These are phyloP conservation scores for Hypomecis punctinalis DNA, from an alignment of 2,888 invertebrate genomes.

Conservation along the genomic window DNA sequence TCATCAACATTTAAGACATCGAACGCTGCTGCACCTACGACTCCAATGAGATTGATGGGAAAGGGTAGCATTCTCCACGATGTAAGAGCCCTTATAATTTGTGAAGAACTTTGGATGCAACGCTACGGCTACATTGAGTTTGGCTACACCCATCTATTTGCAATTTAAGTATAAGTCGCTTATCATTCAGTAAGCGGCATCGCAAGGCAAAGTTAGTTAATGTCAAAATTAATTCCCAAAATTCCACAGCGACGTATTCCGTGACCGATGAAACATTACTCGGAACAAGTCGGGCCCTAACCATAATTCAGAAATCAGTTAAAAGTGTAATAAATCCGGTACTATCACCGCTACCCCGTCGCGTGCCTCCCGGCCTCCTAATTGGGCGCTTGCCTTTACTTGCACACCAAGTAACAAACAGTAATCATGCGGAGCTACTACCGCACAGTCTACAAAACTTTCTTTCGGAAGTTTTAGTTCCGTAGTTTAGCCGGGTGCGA, in stretches of 20 bases:
- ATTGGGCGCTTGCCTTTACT: constrained; percentile 12
- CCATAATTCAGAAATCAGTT: constrained; percentile 46
- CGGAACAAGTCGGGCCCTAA: constrained; percentile 34
- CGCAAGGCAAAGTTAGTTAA: not conserved
- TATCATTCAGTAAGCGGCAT: too few species aligned
- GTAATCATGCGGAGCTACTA: not conserved
- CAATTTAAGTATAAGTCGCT: too few species aligned
- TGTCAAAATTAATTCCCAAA: constrained; percentile 1
- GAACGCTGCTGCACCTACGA: too few species aligned
- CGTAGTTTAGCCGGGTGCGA: not conserved
- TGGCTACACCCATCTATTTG: too few species aligned
- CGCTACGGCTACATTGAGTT: too few species aligned
- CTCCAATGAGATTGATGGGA: too few species aligned
- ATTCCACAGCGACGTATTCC: constrained; percentile 19
- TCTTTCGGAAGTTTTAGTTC: not conserved
- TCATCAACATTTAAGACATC: too few species aligned
- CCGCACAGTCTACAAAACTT: not conserved
- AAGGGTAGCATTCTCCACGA: too few species aligned
- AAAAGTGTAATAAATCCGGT: constrained; percentile 47
- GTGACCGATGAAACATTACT: constrained; percentile 39
- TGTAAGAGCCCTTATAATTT: too few species aligned
- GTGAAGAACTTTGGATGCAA: too few species aligned
- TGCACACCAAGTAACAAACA: not conserved
- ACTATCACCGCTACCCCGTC: constrained; percentile 40
- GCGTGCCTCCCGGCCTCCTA: constrained; percentile 38